Conservation (phyloP, 35 echinoderm and acorn worm genomes). For the Strongylocentrotus purpuratus region DNA sequence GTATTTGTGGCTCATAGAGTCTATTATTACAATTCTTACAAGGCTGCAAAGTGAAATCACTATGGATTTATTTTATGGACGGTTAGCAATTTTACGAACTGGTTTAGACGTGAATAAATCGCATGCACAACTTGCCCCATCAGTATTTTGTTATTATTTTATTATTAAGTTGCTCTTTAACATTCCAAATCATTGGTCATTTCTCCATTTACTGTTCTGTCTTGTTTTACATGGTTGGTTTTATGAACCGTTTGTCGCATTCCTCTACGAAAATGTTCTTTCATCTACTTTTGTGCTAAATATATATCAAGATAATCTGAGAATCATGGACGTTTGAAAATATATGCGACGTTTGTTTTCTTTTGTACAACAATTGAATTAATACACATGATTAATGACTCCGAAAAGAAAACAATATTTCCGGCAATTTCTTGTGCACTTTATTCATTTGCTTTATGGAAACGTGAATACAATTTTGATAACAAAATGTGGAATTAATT, state of each 20-base stretch:
- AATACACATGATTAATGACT: background rate
- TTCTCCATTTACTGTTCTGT: too few species aligned
- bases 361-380: background rate
- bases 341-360: background rate
- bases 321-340: too few species aligned
- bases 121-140: background rate
- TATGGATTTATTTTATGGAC: background rate
- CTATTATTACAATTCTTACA: background rate
- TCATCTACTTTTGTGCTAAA: slow-evolving; percentile 12
- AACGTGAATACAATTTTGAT: too few species aligned
- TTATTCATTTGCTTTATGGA: background rate
- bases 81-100: background rate
- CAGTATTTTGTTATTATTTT: background rate
- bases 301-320: background rate
- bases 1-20: background rate
- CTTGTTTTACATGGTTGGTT: background rate
- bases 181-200: background rate
- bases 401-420: background rate
- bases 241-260: background rate
- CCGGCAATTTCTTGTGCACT: background rate
- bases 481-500: too few species aligned
- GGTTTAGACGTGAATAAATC: background rate
- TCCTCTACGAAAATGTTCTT: background rate
- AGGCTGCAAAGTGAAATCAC: background rate
- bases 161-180: background rate